These are phyloP conservation scores for Sturnira hondurensis DNA, from an alignment of 2,113 vertebrate genomes.

Conservation along the genomic window DNA sequence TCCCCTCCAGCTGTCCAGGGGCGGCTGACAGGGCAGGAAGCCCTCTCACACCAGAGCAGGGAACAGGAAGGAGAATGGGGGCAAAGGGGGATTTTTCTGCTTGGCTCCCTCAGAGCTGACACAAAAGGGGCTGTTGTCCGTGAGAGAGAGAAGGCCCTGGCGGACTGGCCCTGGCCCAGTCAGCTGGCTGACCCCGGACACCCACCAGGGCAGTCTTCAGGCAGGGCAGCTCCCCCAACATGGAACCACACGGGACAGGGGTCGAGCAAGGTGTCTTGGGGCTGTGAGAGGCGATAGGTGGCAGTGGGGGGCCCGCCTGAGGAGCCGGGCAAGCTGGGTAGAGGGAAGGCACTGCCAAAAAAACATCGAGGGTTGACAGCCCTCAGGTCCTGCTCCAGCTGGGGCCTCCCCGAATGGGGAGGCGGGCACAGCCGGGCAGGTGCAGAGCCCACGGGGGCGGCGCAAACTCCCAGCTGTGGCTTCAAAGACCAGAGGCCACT, in stretches of 20 bases:
- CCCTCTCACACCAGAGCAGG: background rate
- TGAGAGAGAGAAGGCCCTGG: background rate
- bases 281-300: accelerated
- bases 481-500: background rate
- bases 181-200: background rate
- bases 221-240: background rate
- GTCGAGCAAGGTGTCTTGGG: background rate
- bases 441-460: accelerated
- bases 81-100: background rate
- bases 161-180: background rate
- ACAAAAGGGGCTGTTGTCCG: slow-evolving; percentile 45
- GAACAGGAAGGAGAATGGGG: background rate
- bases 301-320: accelerated
- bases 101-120: background rate
- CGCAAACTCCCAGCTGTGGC: background rate
- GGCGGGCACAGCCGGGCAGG: background rate
- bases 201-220: slow-evolving; percentile 8
- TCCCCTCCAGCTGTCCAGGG: background rate
- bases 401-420: background rate
- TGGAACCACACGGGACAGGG: accelerated
- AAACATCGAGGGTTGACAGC: background rate
- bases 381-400: accelerated
- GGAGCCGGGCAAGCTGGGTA: accelerated
- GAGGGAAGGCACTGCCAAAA: accelerated
- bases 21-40: slow-evolving; percentile 31